A percentile compares a stretch with the other conserved stretches of the same genome.
Evolutionary conservation across 2,888 invertebrate genomes (phyloP).

Genomic region (Cephonodes hylas): DNA sequence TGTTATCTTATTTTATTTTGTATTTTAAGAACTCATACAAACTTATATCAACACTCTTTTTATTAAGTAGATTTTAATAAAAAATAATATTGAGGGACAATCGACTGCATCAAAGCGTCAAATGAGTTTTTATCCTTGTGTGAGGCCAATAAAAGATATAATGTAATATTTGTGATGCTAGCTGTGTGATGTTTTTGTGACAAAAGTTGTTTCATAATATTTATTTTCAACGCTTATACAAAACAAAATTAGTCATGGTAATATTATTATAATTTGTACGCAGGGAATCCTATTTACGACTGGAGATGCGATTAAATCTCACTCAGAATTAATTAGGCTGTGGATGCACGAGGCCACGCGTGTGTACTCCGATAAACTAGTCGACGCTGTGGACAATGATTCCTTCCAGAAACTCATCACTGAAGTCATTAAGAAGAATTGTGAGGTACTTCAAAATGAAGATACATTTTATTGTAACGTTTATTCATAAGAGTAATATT

Average conservation of each 20-base stretch:
- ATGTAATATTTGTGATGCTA: no score
- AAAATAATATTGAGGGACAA: no score
- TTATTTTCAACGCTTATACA: no score
- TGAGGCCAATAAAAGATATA: no score
- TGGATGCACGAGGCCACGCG: slow-evolving; percentile 95
- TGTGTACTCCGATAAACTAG: slow-evolving; percentile 95
- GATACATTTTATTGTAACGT: not conserved
- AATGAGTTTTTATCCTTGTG: no score
- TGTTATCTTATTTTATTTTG: not conserved
- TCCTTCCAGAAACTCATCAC: slow-evolving; percentile 85
- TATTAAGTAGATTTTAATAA: no score
- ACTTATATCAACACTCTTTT: no score
- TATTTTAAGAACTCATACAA: no score
- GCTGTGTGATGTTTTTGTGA: not conserved
- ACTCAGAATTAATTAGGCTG: slow-evolving; percentile 87
- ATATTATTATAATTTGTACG: not conserved
- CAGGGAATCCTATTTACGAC: slow-evolving; percentile 91
- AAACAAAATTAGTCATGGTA: no score
- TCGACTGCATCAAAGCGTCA: no score
- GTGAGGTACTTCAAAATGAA: slow-evolving; percentile 73
- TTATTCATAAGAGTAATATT: no score
- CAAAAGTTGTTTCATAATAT: no score
- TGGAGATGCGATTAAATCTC: slow-evolving; percentile 86
- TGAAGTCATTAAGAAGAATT: slow-evolving; percentile 90
- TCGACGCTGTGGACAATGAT: slow-evolving; percentile 89